Evolutionary conservation across 2,888 invertebrate genomes (phyloP).

Genomic region (Prosopocoilus inquinatus): DNA sequence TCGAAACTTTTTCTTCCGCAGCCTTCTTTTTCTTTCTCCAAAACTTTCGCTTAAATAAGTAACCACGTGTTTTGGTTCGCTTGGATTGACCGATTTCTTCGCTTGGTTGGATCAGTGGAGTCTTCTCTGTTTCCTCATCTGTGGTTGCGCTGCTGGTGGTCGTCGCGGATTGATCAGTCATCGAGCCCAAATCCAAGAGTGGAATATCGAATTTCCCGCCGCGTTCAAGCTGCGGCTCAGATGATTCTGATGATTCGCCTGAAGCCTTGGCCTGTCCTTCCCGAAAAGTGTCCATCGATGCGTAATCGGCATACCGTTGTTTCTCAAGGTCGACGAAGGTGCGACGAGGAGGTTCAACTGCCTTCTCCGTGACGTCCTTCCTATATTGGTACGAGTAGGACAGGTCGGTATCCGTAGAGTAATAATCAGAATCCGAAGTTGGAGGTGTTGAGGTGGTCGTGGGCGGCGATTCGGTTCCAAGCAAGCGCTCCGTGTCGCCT

Average conservation of each 20-base stretch:
- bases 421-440: slow-evolving; percentile 25
- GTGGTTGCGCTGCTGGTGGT: background rate
- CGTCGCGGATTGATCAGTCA: slow-evolving; percentile 1
- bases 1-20: background rate
- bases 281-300: slow-evolving; percentile 41
- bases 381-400: slow-evolving; percentile 45
- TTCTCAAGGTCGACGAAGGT: slow-evolving; percentile 43
- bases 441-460: slow-evolving; percentile 1
- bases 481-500: background rate
- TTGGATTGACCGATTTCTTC: background rate
- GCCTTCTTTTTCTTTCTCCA: too few species aligned
- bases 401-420: slow-evolving; percentile 35
- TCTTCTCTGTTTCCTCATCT: slow-evolving; percentile 9
- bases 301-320: slow-evolving; percentile 43
- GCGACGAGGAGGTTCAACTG: slow-evolving; percentile 6
- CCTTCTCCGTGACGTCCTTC: slow-evolving; percentile 27
- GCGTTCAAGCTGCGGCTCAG: slow-evolving; percentile 1
- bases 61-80: slow-evolving; percentile 1
- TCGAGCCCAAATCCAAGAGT: slow-evolving; percentile 3
- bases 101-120: slow-evolving; percentile 8
- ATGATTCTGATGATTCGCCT: background rate
- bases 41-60: too few species aligned
- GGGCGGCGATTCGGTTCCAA: background rate
- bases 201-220: slow-evolving; percentile 11
- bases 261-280: too few species aligned